Percentiles rank a stretch among this genome's conserved stretches.
Conservation (phyloP, 2,797 vertebrate species). For the Enteromius trimaculatus region DNA sequence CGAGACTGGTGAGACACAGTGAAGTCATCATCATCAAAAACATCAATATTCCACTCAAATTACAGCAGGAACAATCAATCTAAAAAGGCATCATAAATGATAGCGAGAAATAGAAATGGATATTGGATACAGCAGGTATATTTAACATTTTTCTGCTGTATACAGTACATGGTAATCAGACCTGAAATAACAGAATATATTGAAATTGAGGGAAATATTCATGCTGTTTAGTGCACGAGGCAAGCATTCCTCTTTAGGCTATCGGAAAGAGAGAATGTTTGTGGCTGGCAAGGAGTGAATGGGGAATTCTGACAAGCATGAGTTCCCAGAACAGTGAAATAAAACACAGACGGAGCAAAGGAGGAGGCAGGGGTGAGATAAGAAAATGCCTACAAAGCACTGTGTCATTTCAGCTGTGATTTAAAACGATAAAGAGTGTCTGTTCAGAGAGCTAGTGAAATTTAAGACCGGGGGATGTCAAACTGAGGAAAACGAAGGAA, state of each 20-base stretch:
- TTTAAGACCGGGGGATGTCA: neutral
- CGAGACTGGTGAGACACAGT: slow-evolving; percentile 76
- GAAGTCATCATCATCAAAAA: slow-evolving; percentile 9
- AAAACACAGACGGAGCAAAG: slow-evolving; percentile 5
- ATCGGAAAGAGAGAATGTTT: neutral
- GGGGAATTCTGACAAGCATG: slow-evolving; percentile 46
- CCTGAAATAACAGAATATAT: neutral
- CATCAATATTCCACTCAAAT: neutral
- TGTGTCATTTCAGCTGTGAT: neutral
- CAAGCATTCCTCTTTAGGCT: neutral
- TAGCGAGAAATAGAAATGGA: neutral
- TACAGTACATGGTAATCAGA: neutral
- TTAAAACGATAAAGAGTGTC: neutral
- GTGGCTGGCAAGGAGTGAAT: slow-evolving; percentile 4
- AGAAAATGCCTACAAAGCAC: slow-evolving; percentile 37
- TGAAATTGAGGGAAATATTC: neutral
- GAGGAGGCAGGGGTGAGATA: slow-evolving; percentile 24
- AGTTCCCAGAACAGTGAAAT: slow-evolving; percentile 14
- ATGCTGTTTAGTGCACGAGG: neutral
- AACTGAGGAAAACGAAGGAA: neutral
- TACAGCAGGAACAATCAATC: slow-evolving; percentile 11
- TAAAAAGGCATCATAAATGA: neutral
- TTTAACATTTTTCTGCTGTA: neutral
- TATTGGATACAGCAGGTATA: neutral
- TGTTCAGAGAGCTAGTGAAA: neutral